Base-by-base conservation (phyloP, 2,888 invertebrate species). In the Apamea sordens region DNA sequence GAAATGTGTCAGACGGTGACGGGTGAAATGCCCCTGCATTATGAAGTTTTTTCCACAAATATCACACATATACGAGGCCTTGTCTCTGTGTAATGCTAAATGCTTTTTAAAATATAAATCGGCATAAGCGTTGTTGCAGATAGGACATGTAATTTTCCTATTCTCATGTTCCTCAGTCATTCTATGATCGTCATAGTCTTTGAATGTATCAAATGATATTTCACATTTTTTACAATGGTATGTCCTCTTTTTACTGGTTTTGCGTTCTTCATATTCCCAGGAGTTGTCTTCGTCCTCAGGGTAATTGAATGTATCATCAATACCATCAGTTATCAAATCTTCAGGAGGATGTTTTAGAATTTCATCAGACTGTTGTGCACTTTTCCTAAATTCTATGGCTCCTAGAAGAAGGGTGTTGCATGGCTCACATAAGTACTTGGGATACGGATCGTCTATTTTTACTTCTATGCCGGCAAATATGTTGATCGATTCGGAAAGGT, bases 21-120 rank as follows among this genome's bases (percentile, higher is more conserved):
- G 91, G 7, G 91, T 89, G 59, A 96, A 96, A 4, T 93, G 93
- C 0, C 93, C 93, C 65, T 93, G 93, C 7, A 93, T 84, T 64
- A 89, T 82, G 83, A 95, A 96, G 64, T 93, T 92, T 82, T 96
- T 96, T 0, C 96, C 96, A 87, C 96, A 97, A 56, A 96, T 92
- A 88, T 97, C 96, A 91, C 96, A 97, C 79, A 96, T 92, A 64
- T 90, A 95, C 1, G 92, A 86, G 18, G 91, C 86, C 11, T 92
- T 92, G 7, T 84, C 73, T 65, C 92, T 91, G 76, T 96, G 96
- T 71, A 93, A 80, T 2, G 91, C 83, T 87, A 95, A 86, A 86
- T 97, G 96, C 65, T 89, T 93, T 76, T 94, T 95, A 47, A 92
- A 93, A 88, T 96, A 96, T 28, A 88, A 56, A n/a, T 92, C 88